Percentiles rank a stretch among this genome's conserved stretches.
Conservation (phyloP, 2,888 invertebrate genomes). For the Chloroclystis v-ata region DNA sequence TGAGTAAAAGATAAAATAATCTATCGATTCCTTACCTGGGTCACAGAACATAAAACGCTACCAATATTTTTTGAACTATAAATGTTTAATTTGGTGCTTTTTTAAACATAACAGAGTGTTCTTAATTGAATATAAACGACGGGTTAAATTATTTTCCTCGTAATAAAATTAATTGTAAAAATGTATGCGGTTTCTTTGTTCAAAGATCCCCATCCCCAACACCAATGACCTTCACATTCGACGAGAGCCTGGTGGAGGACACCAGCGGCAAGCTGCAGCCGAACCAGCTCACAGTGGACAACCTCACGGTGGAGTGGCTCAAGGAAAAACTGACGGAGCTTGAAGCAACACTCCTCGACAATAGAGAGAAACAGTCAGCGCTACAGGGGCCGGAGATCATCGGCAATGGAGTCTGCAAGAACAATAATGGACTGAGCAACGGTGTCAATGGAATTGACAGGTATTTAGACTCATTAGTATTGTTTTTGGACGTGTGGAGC, state of each 20-base stretch:
- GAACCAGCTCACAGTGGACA: slow-evolving; percentile 94
- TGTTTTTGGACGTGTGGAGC: too few relatives aligned
- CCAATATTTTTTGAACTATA: too few relatives aligned
- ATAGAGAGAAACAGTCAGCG: slow-evolving; percentile 83
- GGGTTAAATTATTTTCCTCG: too few relatives aligned
- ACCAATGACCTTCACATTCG: slow-evolving; percentile 89
- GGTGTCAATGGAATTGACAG: slow-evolving; percentile 77
- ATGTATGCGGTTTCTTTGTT: too few relatives aligned
- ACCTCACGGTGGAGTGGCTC: slow-evolving; percentile 93
- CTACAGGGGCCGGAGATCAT: slow-evolving; percentile 76
- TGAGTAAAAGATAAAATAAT: slow-evolving; percentile 56
- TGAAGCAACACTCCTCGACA: slow-evolving; percentile 87
- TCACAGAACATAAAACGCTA: too few relatives aligned
- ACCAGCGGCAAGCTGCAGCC: slow-evolving; percentile 91
- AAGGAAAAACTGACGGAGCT: slow-evolving; percentile 87
- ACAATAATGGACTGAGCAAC: slow-evolving; percentile 71
- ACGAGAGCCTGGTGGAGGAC: slow-evolving; percentile 91
- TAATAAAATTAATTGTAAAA: too few relatives aligned
- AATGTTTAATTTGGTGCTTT: too few relatives aligned
- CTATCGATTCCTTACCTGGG: neutral
- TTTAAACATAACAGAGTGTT: too few relatives aligned
- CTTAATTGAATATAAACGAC: too few relatives aligned
- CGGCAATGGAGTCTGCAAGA: slow-evolving; percentile 71
- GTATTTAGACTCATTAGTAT: slow-evolving; percentile 32
- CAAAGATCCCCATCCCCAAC: slow-evolving; percentile 87